Percentiles rank a stretch among this genome's conserved stretches.
Evolutionary conservation across 53 echinoderm and acorn worm genomes (phyloP).

Genomic region (Arbacia lixula): DNA sequence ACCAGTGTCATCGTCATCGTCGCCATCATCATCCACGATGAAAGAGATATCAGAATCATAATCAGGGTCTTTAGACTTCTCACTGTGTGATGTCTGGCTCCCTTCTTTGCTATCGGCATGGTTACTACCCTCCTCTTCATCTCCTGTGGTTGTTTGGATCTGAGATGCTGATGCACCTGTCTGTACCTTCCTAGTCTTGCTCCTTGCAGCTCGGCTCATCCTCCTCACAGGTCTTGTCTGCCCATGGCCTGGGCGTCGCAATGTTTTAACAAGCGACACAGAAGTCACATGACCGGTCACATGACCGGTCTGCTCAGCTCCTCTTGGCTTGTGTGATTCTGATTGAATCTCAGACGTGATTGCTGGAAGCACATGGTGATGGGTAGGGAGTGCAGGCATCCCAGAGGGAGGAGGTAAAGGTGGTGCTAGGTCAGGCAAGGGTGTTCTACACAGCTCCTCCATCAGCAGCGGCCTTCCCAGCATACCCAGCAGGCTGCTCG

Average conservation of each 20-base stretch:
- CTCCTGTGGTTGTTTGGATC: too few species aligned
- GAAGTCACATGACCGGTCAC: too few species aligned
- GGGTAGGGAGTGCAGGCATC: too few species aligned
- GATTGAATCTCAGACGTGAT: background rate
- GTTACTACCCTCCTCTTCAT: too few species aligned
- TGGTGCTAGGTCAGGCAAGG: background rate
- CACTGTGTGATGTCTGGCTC: too few species aligned
- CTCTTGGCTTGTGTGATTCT: background rate
- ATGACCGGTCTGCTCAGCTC: background rate
- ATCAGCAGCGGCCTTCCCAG: slow-evolving; percentile 23
- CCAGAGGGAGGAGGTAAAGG: background rate
- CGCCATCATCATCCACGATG: slow-evolving; percentile 22
- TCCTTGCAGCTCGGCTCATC: background rate
- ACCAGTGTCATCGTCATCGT: slow-evolving; percentile 28
- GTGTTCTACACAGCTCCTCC: slow-evolving; percentile 40
- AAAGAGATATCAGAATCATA: too few species aligned
- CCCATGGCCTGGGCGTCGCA: too few species aligned
- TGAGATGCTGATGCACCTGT: too few species aligned
- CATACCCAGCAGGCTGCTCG: slow-evolving; percentile 33
- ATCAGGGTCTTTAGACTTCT: too few species aligned
- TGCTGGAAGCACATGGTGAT: slow-evolving; percentile 21
- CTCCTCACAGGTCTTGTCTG: background rate
- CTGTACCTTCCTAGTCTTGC: background rate
- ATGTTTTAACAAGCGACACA: too few species aligned
- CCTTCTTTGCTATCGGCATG: too few species aligned